Percentiles rank a stretch among this genome's conserved stretches.
phyloP scores from a whole-genome alignment of 2,888 invertebrate species.

The Chelonus formosanus region DNA sequence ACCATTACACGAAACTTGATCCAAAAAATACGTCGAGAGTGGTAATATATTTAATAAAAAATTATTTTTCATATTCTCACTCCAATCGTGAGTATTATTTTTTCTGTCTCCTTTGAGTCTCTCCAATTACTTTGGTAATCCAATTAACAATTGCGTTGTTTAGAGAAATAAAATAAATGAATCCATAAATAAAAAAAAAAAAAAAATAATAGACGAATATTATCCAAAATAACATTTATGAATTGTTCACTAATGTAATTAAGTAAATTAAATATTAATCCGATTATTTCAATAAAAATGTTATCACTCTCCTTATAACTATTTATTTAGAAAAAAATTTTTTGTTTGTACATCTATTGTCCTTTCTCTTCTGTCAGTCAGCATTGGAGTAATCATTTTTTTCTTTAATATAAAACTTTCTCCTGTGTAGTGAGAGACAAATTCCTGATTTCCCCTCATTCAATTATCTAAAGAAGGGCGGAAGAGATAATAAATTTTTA shows the following conservation, averaged over 20 bases:
- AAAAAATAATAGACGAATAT: no score
- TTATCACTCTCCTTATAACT: not conserved
- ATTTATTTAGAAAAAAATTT: not conserved
- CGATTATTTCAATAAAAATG: not conserved
- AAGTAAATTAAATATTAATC: not conserved
- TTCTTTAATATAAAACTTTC: slow-evolving; percentile 3
- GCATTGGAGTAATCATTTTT: slow-evolving; percentile 7
- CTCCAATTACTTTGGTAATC: no score
- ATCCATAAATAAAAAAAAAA: no score
- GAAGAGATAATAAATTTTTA: not conserved
- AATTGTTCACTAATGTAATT: not conserved
- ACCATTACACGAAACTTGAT: no score
- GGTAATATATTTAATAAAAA: no score
- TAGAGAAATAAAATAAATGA: no score
- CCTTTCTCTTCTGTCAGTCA: slow-evolving; percentile 1
- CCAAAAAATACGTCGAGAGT: no score
- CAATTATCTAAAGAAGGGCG: slow-evolving; percentile 6
- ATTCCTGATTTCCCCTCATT: slow-evolving; percentile 5
- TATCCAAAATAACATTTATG: no score
- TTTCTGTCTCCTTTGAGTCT: no score
- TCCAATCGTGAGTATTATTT: no score
- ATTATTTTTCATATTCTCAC: no score
- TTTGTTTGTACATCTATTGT: not conserved
- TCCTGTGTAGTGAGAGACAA: not conserved
- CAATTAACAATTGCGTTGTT: no score